phyloP scores from a whole-genome alignment of 2,888 invertebrate genomes.

The Xiphydria camelus region DNA sequence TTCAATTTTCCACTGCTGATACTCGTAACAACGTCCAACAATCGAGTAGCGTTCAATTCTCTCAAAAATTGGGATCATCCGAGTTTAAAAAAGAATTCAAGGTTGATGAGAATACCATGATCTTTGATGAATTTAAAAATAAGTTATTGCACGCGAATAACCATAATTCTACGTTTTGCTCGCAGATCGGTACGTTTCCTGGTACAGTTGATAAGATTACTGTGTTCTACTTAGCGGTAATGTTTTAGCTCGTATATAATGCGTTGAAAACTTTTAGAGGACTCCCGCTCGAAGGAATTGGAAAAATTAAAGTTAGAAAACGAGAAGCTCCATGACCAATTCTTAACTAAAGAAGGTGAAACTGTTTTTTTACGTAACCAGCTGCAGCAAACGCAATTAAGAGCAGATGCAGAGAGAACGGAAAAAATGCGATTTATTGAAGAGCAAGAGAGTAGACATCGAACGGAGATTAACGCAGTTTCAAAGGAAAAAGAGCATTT shows the following conservation, averaged over 20 bases:
- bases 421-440: conserved; percentile 42
- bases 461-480: conserved; percentile 34
- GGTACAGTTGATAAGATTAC: too few relatives aligned
- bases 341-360: conserved; percentile 49
- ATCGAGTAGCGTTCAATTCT: too few relatives aligned
- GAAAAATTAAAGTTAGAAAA: conserved; percentile 42
- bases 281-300: conserved; percentile 25
- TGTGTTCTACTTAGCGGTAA: too few relatives aligned
- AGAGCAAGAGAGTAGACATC: conserved; percentile 38
- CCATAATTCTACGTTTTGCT: conserved; percentile 36
- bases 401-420: conserved; percentile 38
- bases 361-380: conserved; percentile 42
- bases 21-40: too few relatives aligned
- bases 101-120: conserved; percentile 21
- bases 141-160: conserved; percentile 23
- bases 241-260: background rate
- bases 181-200: too few relatives aligned
- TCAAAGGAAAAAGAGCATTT: conserved; percentile 45
- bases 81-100: conserved; percentile 21
- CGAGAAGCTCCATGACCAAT: conserved; percentile 39
- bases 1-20: too few relatives aligned
- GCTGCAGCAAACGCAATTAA: conserved; percentile 35
- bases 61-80: conserved; percentile 30
- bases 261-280: conserved; percentile 16
- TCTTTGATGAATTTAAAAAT: conserved; percentile 33